Evolutionary conservation across 1,140 invertebrate species (phyloP).

Genomic region (Cepaea nemoralis): DNA sequence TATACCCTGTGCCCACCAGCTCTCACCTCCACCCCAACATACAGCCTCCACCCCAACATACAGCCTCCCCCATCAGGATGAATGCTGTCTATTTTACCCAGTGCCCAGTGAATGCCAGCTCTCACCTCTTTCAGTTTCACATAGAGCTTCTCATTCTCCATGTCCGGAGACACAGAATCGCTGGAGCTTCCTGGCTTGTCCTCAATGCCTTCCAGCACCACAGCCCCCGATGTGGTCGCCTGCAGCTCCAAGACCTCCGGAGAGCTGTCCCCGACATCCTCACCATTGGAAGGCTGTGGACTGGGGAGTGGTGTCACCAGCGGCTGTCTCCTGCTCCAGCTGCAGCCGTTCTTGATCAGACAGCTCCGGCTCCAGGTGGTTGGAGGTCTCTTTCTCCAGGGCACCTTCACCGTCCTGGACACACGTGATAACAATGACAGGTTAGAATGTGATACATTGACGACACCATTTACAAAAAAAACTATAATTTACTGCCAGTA

Average conservation of each 20-base stretch:
- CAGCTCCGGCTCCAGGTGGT: not conserved
- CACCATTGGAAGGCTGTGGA: conserved; percentile 47
- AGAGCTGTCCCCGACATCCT: conserved; percentile 42
- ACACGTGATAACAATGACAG: too few species aligned
- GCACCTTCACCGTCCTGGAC: conserved; percentile 47
- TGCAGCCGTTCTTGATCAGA: conserved; percentile 22
- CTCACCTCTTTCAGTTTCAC: conserved; percentile 82
- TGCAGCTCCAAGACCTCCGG: conserved; percentile 42
- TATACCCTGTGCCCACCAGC: too few species aligned
- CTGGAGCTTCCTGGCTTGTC: conserved; percentile 49
- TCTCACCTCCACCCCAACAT: too few species aligned
- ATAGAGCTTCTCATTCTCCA: conserved; percentile 55
- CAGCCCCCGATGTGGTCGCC: not conserved
- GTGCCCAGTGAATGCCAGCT: too few species aligned
- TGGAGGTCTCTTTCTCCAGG: conserved; percentile 33
- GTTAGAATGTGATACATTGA: too few species aligned
- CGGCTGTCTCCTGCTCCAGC: conserved; percentile 48
- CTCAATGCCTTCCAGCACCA: conserved; percentile 46
- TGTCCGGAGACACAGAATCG: conserved; percentile 53
- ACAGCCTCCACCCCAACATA: too few species aligned
- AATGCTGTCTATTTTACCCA: too few species aligned
- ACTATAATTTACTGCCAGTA: too few species aligned
- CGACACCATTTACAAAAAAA: too few species aligned
- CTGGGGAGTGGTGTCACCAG: conserved; percentile 54
- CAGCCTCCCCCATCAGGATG: too few species aligned